phyloP scores from a whole-genome alignment of 2,888 invertebrate species.

The Hirtodrosophila confusa region DNA sequence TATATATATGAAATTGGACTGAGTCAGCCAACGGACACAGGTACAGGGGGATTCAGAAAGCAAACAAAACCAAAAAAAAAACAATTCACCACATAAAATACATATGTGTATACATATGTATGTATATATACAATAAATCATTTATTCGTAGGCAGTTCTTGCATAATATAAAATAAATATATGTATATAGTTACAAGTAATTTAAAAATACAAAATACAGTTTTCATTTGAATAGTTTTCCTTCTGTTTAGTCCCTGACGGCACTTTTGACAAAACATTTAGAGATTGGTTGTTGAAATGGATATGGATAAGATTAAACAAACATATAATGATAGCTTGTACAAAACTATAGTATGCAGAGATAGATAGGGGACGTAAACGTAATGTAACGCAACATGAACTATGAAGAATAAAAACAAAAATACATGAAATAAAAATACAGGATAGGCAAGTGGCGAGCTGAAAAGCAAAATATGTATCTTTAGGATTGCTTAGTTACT shows the following conservation, averaged over 20 bases:
- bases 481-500: slow-evolving; percentile 61
- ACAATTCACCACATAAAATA: slow-evolving; percentile 40
- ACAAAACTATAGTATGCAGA: slow-evolving; percentile 15
- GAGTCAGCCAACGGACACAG: slow-evolving; percentile 24
- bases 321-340: slow-evolving; percentile 24
- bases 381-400: slow-evolving; percentile 14
- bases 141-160: slow-evolving; percentile 80
- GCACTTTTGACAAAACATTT: slow-evolving; percentile 65
- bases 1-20: slow-evolving; percentile 9
- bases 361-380: slow-evolving; percentile 3
- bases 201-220: slow-evolving; percentile 79
- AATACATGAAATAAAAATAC: slow-evolving; percentile 49
- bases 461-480: slow-evolving; percentile 51
- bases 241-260: slow-evolving; percentile 50
- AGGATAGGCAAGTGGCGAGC: slow-evolving; percentile 60
- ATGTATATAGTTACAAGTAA: slow-evolving; percentile 80
- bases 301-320: slow-evolving; percentile 18
- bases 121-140: slow-evolving; percentile 77
- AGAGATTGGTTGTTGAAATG: slow-evolving; percentile 40
- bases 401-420: slow-evolving; percentile 42
- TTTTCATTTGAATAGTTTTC: slow-evolving; percentile 70
- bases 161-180: slow-evolving; percentile 80
- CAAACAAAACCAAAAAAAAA: slow-evolving; percentile 23
- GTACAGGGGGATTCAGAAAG: slow-evolving; percentile 20
- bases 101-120: slow-evolving; percentile 33